phyloP scores from a whole-genome alignment of 2,797 vertebrate species.

The Erithacus rubecula region DNA sequence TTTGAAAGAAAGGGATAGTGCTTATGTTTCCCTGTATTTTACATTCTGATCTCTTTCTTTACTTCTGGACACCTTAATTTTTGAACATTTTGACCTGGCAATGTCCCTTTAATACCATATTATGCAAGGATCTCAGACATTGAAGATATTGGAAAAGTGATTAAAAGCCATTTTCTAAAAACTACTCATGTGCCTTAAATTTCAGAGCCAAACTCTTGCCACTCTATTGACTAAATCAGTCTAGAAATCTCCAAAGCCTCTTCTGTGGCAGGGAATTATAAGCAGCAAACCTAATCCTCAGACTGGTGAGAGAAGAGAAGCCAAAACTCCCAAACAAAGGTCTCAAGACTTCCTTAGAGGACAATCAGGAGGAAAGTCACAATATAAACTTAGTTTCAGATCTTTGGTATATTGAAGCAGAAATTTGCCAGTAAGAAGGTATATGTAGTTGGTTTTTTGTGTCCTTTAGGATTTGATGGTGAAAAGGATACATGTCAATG shows the following conservation, averaged over 20 bases:
- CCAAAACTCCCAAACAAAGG: not conserved
- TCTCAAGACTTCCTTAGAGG: not conserved
- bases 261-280: constrained; percentile 12
- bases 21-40: not conserved
- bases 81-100: constrained; percentile 15
- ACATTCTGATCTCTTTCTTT: not conserved
- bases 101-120: constrained; percentile 37
- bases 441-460: not conserved
- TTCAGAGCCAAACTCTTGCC: constrained; percentile 33
- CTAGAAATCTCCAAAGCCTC: constrained; percentile 60
- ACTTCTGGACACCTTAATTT: not conserved
- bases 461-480: not conserved
- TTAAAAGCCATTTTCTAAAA: constrained; percentile 56
- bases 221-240: constrained; percentile 35
- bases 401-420: not conserved
- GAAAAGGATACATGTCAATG: not conserved
- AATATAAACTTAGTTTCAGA: not conserved
- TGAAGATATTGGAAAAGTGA: constrained; percentile 27
- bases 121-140: constrained; percentile 48
- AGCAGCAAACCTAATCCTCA: constrained; percentile 44
- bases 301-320: not conserved
- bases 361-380: not conserved
- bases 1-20: not conserved
- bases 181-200: constrained; percentile 57
- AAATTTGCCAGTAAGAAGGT: not conserved